Percentiles rank a stretch among this genome's conserved stretches.
Evolutionary conservation across 2,113 vertebrate genomes (phyloP).

Genomic region (Pelvicachromis taeniatus): DNA sequence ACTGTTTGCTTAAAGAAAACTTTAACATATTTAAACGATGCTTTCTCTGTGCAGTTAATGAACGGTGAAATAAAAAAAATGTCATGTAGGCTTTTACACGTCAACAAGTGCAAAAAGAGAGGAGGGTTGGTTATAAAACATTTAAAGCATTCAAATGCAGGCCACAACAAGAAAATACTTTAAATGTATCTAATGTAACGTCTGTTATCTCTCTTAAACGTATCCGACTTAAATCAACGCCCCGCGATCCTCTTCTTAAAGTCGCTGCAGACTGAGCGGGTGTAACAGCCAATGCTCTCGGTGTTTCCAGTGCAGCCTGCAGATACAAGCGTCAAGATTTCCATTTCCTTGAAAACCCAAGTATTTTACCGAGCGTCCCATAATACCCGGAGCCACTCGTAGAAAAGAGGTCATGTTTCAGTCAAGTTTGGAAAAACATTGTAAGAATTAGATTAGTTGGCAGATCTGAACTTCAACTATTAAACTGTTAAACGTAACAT

Average conservation of each 20-base stretch:
- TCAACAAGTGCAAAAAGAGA: too few relatives aligned
- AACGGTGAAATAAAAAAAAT: too few relatives aligned
- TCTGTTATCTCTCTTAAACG: background rate
- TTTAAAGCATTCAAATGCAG: background rate
- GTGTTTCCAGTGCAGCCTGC: background rate
- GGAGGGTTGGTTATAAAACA: rapidly evolving
- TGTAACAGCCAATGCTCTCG: background rate
- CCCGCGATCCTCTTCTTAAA: background rate
- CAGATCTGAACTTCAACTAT: background rate
- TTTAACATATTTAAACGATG: too few relatives aligned
- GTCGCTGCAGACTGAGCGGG: background rate
- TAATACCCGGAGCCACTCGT: background rate
- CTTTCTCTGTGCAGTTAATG: too few relatives aligned
- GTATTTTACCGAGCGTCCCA: background rate
- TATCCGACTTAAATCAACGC: background rate
- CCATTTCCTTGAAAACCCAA: background rate
- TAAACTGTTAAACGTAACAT: background rate
- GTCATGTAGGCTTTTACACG: too few relatives aligned
- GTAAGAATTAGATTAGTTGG: background rate
- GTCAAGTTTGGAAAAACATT: background rate
- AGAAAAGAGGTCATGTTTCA: background rate
- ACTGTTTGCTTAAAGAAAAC: too few relatives aligned
- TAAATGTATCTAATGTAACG: background rate
- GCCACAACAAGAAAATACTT: background rate
- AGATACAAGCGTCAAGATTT: background rate